Percentiles rank a stretch among this genome's conserved stretches.
phyloP scores from a whole-genome alignment of 1,140 invertebrate genomes.

The Thaumatotibia leucotreta region DNA sequence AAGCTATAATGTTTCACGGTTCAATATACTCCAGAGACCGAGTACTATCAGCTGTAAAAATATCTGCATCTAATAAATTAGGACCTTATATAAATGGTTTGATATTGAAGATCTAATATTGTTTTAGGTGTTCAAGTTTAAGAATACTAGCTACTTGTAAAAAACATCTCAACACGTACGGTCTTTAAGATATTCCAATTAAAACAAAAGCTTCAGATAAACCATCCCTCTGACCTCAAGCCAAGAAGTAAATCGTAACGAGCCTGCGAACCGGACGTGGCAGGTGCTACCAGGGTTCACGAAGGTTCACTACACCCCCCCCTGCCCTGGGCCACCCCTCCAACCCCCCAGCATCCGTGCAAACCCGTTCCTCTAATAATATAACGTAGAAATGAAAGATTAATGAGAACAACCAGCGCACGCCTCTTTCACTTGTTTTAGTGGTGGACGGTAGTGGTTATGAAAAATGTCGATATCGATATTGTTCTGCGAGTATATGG shows the following conservation, averaged over 20 bases:
- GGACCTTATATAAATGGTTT: no score
- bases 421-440: slow-evolving; percentile 61
- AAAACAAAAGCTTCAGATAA: background rate
- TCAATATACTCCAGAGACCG: no score
- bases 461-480: slow-evolving; percentile 15
- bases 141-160: no score
- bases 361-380: slow-evolving; percentile 74
- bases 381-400: slow-evolving; percentile 75
- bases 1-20: no score
- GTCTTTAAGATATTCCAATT: no score
- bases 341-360: slow-evolving; percentile 58
- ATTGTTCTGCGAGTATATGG: no score
- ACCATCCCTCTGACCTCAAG: slow-evolving; percentile 3
- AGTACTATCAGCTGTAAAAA: no score
- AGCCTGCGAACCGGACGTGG: slow-evolving; percentile 50
- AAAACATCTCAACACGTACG: no score
- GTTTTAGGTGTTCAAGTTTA: no score
- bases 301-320: slow-evolving; percentile 58
- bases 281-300: slow-evolving; percentile 72
- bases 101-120: no score
- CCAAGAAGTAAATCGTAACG: slow-evolving; percentile 10
- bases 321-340: slow-evolving; percentile 16
- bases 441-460: background rate
- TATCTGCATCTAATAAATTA: no score
- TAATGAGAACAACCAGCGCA: slow-evolving; percentile 73